Percentiles rank a stretch among this genome's conserved stretches.
Conservation (phyloP, 2,888 invertebrate genomes). For the Perithous albicinctus region DNA sequence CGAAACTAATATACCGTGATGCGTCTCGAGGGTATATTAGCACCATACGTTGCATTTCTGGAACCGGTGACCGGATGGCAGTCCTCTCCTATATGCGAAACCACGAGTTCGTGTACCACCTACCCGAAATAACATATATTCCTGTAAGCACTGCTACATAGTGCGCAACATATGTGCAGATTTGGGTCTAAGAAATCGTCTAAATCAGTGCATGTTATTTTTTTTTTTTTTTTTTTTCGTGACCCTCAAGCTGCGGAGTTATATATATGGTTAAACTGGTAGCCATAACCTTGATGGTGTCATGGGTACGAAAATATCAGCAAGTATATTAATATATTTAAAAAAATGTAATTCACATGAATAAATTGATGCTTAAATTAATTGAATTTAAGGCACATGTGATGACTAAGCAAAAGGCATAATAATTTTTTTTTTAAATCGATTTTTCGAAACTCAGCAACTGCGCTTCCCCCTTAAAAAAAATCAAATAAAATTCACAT, state of each 20-base stretch:
- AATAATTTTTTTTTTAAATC: too few relatives aligned
- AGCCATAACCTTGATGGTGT: slow-evolving; percentile 53
- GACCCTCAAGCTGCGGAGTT: background rate
- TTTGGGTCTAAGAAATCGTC: slow-evolving; percentile 66
- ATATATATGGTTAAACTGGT: background rate
- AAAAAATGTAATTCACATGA: too few relatives aligned
- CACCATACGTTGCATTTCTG: slow-evolving; percentile 31
- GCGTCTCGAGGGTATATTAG: slow-evolving; percentile 26
- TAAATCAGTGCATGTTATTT: slow-evolving; percentile 61
- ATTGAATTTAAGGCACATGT: too few relatives aligned
- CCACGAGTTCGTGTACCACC: slow-evolving; percentile 10
- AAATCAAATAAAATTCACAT: too few relatives aligned
- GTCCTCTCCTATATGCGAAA: slow-evolving; percentile 18
- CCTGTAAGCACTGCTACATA: slow-evolving; percentile 12
- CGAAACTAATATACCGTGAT: too few relatives aligned
- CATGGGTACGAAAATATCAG: slow-evolving; percentile 44
- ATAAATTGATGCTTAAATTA: too few relatives aligned
- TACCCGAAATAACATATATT: slow-evolving; percentile 59
- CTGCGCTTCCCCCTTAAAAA: too few relatives aligned
- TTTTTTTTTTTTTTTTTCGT: too few relatives aligned
- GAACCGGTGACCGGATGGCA: slow-evolving; percentile 57
- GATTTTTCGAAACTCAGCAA: too few relatives aligned
- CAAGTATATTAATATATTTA: background rate
- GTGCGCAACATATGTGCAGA: slow-evolving; percentile 60
- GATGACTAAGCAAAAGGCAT: too few relatives aligned